phyloP scores from a whole-genome alignment of 2,888 invertebrate genomes.

The Caradrina clavipalpis region DNA sequence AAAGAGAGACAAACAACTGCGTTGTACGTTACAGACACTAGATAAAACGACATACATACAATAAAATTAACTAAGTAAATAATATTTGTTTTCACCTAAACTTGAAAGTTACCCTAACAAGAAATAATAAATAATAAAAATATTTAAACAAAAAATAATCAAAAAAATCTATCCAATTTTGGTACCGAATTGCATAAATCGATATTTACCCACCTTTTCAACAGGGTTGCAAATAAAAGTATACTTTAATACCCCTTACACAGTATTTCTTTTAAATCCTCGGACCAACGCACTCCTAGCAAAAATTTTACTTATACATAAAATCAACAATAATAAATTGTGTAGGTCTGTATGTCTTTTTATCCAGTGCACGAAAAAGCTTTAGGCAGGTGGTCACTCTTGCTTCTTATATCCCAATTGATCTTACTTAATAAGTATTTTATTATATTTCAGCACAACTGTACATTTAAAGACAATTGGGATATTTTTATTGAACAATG shows the following conservation, averaged over 20 bases:
- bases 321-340: neutral
- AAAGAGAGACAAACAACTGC: conserved; percentile 75
- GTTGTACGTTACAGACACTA: conserved; percentile 77
- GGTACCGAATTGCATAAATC: neutral
- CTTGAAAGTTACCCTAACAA: no score
- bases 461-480: conserved; percentile 26
- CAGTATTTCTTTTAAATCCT: neutral
- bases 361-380: conserved; percentile 70
- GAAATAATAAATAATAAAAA: neutral
- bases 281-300: neutral
- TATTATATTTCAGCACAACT: neutral
- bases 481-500: conserved; percentile 38
- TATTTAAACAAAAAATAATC: neutral
- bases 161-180: neutral
- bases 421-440: no score
- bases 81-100: no score
- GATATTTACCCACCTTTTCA: neutral
- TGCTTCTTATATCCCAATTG: conserved; percentile 52
- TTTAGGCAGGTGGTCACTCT: conserved; percentile 66
- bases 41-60: conserved; percentile 67
- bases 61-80: neutral
- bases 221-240: neutral
- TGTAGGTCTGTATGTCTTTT: conserved; percentile 55
- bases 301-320: neutral
- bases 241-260: no score